phyloP scores from a whole-genome alignment of 37 sponge, comb jelly and placozoan genomes.

The Chondrosia reniformis region DNA sequence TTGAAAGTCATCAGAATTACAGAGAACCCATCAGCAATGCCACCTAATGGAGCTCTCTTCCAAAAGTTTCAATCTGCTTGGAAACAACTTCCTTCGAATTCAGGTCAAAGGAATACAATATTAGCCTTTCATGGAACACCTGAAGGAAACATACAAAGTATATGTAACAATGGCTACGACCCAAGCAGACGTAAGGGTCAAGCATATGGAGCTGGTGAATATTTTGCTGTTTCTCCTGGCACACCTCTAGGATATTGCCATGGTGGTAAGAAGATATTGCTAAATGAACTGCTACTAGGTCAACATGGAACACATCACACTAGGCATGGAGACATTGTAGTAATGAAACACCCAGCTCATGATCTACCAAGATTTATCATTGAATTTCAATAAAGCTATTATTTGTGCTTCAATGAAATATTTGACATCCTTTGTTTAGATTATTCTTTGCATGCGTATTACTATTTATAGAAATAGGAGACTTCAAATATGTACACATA shows the following conservation, averaged over 20 bases:
- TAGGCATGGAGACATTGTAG: slow-evolving; percentile 54
- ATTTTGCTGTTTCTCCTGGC: slow-evolving; percentile 67
- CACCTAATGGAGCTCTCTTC: slow-evolving; percentile 51
- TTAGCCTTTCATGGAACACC: slow-evolving; percentile 79
- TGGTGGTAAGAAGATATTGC: slow-evolving; percentile 68
- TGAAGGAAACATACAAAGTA: slow-evolving; percentile 61
- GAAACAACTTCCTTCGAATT: slow-evolving; percentile 25
- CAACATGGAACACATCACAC: slow-evolving; percentile 59
- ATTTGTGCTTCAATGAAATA: too few relatives aligned
- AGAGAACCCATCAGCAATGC: slow-evolving; percentile 68
- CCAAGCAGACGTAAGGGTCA: slow-evolving; percentile 53
- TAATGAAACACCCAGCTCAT: slow-evolving; percentile 85
- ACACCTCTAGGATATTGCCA: slow-evolving; percentile 51
- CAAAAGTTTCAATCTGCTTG: slow-evolving; percentile 33
- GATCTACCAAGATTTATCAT: slow-evolving; percentile 76
- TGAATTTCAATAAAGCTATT: slow-evolving; percentile 46
- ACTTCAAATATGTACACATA: too few relatives aligned
- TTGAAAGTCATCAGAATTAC: slow-evolving; percentile 45
- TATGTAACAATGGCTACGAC: slow-evolving; percentile 76
- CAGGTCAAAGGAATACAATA: slow-evolving; percentile 54
- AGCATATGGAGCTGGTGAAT: slow-evolving; percentile 76
- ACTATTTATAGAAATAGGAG: too few relatives aligned
- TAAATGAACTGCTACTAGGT: slow-evolving; percentile 74
- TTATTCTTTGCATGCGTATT: too few relatives aligned
- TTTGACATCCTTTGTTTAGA: too few relatives aligned